Conservation (phyloP, 2,888 invertebrate species). For the Deilephila elpenor region DNA sequence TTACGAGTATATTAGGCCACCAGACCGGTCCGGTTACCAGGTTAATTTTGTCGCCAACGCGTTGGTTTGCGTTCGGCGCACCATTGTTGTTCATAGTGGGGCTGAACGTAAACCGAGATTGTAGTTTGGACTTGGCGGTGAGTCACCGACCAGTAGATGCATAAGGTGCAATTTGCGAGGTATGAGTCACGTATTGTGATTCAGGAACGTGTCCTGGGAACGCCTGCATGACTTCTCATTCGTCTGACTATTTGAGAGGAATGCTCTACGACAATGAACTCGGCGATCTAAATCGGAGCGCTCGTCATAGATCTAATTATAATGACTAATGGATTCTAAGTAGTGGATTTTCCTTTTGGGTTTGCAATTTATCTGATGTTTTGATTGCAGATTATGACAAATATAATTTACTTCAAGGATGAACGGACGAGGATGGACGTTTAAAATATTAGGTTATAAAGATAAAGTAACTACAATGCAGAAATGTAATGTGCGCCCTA, state of each 20-base stretch:
- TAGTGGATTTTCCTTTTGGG: not conserved
- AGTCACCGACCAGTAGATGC: constrained; percentile 52
- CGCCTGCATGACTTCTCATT: constrained; percentile 37
- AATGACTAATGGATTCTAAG: not conserved
- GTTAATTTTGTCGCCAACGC: constrained; percentile 43
- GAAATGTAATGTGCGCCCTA: not conserved
- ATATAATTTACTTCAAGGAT: not conserved
- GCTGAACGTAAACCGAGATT: constrained; percentile 14
- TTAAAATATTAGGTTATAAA: too few species aligned
- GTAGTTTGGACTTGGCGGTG: constrained; percentile 43
- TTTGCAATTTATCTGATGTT: too few species aligned
- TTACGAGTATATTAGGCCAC: not conserved
- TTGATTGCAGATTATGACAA: not conserved
- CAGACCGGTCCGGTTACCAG: constrained; percentile 45
- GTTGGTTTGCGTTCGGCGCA: constrained; percentile 46
- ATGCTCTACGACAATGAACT: constrained; percentile 9
- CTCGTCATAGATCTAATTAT: constrained; percentile 3
- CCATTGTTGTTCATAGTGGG: constrained; percentile 43
- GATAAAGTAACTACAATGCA: not conserved
- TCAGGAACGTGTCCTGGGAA: constrained; percentile 55
- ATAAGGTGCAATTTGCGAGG: constrained; percentile 40
- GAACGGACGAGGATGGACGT: too few species aligned
- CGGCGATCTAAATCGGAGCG: constrained; percentile 1
- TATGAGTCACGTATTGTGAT: constrained; percentile 55
- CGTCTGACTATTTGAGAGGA: constrained; percentile 3